Conservation (phyloP, 2,113 vertebrate species). For the Calyptommatus sinebrachiatus region DNA sequence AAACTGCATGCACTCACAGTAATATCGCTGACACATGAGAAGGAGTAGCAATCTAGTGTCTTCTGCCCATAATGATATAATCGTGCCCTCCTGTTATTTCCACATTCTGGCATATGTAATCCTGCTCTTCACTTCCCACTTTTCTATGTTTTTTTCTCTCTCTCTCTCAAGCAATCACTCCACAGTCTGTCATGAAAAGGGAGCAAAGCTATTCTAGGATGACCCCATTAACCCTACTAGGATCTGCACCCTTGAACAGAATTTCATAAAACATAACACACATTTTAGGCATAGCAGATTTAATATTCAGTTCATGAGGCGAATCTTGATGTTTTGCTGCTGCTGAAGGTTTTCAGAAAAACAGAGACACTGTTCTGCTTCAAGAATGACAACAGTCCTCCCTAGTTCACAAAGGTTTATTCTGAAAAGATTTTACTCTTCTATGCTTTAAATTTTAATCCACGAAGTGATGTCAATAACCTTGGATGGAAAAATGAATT, state of each 20-base stretch:
- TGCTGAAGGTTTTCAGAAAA: slow-evolving; percentile 2
- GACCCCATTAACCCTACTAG: not conserved
- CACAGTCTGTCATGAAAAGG: not conserved
- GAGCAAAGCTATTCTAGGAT: slow-evolving; percentile 13
- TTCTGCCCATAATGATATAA: not conserved
- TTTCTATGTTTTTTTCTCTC: not conserved
- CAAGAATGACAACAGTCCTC: slow-evolving; percentile 9
- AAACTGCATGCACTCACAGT: not conserved
- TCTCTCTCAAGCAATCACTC: not conserved
- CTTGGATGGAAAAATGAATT: slow-evolving; percentile 5
- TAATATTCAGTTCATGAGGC: not conserved
- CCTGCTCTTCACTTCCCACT: not conserved
- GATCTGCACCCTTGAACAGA: not conserved
- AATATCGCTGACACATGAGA: not conserved
- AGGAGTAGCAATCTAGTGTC: not conserved
- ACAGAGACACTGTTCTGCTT: not conserved
- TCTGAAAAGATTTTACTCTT: not conserved
- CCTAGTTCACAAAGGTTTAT: rapidly evolving
- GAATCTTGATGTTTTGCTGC: slow-evolving; percentile 7
- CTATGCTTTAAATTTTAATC: not conserved
- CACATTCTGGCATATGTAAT: slow-evolving; percentile 7
- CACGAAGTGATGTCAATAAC: slow-evolving; percentile 16
- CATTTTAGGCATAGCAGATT: not conserved
- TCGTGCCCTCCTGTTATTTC: not conserved
- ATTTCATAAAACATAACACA: slow-evolving; percentile 18